phyloP scores from a whole-genome alignment of 1,140 invertebrate species.

The Scylla paramamosain region DNA sequence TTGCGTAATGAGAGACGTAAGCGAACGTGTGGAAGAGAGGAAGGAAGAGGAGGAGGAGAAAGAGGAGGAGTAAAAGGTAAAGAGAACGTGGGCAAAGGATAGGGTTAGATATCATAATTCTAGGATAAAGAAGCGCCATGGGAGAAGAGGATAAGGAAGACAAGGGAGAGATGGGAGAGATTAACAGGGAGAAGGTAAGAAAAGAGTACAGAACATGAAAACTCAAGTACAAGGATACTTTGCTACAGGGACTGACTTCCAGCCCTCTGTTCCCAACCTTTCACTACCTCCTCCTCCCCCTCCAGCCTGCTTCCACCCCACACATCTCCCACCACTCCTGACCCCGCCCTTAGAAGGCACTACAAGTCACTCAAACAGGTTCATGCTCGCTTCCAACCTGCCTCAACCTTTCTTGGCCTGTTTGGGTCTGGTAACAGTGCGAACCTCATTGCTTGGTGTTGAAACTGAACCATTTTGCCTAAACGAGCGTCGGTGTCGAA shows the following conservation, averaged over 20 bases:
- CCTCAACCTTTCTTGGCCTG: not conserved
- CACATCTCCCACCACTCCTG: not conserved
- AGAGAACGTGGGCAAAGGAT: no score
- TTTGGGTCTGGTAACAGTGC: not conserved
- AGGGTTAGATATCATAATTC: no score
- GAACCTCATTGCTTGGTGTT: not conserved
- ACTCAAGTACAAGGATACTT: not conserved
- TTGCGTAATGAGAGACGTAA: no score
- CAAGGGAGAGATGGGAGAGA: not conserved
- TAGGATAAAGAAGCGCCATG: no score
- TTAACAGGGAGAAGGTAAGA: not conserved
- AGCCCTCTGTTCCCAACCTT: not conserved
- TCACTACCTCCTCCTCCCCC: not conserved
- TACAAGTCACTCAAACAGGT: constrained; percentile 9
- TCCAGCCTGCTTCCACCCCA: not conserved
- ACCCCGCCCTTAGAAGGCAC: not conserved
- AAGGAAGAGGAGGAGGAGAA: no score
- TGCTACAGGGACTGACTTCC: not conserved
- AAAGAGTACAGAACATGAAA: not conserved
- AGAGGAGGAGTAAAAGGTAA: no score
- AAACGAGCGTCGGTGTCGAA: not conserved
- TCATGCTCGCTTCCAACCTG: not conserved
- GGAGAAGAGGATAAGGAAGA: not conserved
- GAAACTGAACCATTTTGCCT: not conserved
- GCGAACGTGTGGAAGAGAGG: no score